Percentiles rank a stretch among this genome's conserved stretches.
Evolutionary conservation across 2,113 vertebrate species (phyloP).

Genomic region (human (Homo sapiens)): DNA sequence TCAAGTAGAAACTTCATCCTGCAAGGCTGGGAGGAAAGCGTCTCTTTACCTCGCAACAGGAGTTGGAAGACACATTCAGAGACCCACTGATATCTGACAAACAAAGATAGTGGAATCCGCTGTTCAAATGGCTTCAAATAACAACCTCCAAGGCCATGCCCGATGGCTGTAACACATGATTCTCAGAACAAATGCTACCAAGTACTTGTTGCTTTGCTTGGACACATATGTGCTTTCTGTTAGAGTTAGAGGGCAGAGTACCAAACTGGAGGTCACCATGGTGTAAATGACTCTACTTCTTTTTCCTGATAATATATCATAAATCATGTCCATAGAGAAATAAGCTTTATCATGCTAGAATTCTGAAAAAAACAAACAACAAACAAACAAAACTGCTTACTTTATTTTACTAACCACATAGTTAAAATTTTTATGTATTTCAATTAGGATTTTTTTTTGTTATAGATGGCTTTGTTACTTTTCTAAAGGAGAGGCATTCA

Average conservation of each 20-base stretch:
- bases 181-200: constrained; percentile 23
- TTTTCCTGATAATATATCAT: background rate
- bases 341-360: background rate
- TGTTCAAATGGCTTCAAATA: background rate
- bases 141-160: background rate
- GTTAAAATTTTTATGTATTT: background rate
- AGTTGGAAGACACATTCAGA: constrained; percentile 38
- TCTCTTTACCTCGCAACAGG: background rate
- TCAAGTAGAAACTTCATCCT: constrained; percentile 35
- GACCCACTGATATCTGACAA: background rate
- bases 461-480: background rate
- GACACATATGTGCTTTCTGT: background rate
- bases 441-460: background rate
- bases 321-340: background rate
- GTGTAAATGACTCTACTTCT: background rate
- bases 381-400: no score
- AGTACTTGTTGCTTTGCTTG: background rate
- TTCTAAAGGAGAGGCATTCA: background rate
- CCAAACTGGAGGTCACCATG: no score
- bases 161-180: background rate
- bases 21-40: constrained; percentile 5
- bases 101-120: background rate
- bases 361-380: background rate
- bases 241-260: background rate
- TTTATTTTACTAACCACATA: background rate